Base-by-base conservation (phyloP, 2,113 vertebrate genomes). In the Opisthocomus hoazin region DNA sequence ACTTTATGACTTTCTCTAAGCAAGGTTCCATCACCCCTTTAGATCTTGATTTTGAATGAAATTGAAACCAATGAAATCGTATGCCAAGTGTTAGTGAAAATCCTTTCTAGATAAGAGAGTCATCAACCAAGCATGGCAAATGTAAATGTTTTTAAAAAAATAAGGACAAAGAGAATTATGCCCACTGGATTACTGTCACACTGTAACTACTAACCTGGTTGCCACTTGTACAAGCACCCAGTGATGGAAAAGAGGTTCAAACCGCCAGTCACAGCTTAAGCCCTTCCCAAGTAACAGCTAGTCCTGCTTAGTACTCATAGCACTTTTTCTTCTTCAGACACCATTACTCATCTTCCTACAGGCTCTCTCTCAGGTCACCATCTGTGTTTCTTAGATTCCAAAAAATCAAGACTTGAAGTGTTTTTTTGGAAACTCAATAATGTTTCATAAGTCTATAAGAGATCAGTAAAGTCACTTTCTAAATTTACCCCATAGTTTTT, bases 21-120 rank as follows among this genome's bases (percentile, higher is more conserved):
- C 4, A 60, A 0, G 0, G 12, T 32, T 37, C 7, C 22, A 82
- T 32, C 21, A 23, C 15, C 19, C 3, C 9, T 60, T 46, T 18
- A 56, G 22, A 53, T 34, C 43, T 63, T 74, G 21, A 50, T 50
- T 87, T 48, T 46, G 4, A 73, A 51, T 45, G 3, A 54, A 69
- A 69, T 26, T 58, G 45, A 69, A 81, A 51, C 3, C 3, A 50
- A 19, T 36, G 5, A 50, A 84, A 68, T n/a, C 41, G 46, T n/a
- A 16, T 45, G 20, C 11, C 75, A 5, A 4, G 2, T 39, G 45
- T 66, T 50, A 57, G 5, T 50, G 37, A 85, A 86, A 83, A 78
- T 10, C 27, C 5, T 37, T 90, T 75, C 15, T 80, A 37, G 9
- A 8, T 41, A 60, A 46, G 12, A 64, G 16, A 86, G 8, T 23